These are phyloP conservation scores for Andrena dorsata DNA, from an alignment of 2,888 invertebrate species.

Conservation along the genomic window DNA sequence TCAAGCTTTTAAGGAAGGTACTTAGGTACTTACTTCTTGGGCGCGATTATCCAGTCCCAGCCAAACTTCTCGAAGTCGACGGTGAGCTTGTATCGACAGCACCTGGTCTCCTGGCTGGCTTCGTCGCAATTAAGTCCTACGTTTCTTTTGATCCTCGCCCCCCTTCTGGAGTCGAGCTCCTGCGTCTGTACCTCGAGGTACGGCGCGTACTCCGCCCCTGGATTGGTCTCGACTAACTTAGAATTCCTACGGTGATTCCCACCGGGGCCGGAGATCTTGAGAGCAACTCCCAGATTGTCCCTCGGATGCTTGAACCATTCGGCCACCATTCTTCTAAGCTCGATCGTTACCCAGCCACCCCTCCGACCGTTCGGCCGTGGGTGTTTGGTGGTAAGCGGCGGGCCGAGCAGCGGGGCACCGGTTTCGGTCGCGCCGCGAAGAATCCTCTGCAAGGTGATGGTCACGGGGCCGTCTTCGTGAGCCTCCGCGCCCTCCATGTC, in stretches of 20 bases:
- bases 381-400: slow-evolving; percentile 81
- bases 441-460: slow-evolving; percentile 86
- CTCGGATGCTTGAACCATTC: slow-evolving; percentile 92
- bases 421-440: slow-evolving; percentile 85
- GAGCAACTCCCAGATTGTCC: slow-evolving; percentile 91
- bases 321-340: slow-evolving; percentile 90
- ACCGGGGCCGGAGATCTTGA: slow-evolving; percentile 87
- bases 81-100: slow-evolving; percentile 96
- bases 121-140: slow-evolving; percentile 94
- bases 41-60: slow-evolving; percentile 99
- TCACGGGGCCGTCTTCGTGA: slow-evolving; percentile 77
- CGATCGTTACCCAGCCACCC: slow-evolving; percentile 91
- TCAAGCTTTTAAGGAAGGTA: too few species aligned
- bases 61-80: slow-evolving; percentile 98
- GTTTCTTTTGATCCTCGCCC: slow-evolving; percentile 90
- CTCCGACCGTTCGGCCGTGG: slow-evolving; percentile 82
- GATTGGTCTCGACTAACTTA: slow-evolving; percentile 89
- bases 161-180: slow-evolving; percentile 86
- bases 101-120: slow-evolving; percentile 92
- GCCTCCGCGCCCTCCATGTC: slow-evolving; percentile 56
- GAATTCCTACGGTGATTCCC: slow-evolving; percentile 85
- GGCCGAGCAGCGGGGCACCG: slow-evolving; percentile 79
- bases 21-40: slow-evolving; percentile 88
- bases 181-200: slow-evolving; percentile 87
- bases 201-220: slow-evolving; percentile 87